Evolutionary conservation across 2,797 vertebrate species (phyloP).

Genomic region (Eulemur rubriventer): DNA sequence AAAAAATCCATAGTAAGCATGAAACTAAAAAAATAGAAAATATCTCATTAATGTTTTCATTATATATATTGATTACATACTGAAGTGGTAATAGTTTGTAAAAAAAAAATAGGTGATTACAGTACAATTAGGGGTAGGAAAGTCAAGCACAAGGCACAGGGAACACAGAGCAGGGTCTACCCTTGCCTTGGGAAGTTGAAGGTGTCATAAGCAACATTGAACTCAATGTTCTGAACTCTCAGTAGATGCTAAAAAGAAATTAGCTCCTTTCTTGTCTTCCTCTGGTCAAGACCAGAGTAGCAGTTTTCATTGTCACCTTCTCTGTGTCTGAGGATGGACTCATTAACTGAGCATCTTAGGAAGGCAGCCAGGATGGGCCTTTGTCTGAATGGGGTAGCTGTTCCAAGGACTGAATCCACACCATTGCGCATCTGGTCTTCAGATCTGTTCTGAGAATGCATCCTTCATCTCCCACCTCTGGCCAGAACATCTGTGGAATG

Average conservation of each 20-base stretch:
- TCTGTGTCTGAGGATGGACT: not conserved
- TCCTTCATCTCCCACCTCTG: not conserved
- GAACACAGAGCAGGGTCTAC: not conserved
- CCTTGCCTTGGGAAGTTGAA: not conserved
- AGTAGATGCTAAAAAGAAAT: not conserved
- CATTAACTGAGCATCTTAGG: not conserved
- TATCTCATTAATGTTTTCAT: conserved; percentile 2
- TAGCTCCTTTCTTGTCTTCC: not conserved
- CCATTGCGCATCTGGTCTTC: not conserved
- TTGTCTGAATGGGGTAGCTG: not conserved
- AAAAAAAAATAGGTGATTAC: not conserved
- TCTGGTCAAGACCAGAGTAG: not conserved
- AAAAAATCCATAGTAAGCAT: not conserved
- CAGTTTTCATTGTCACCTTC: not conserved
- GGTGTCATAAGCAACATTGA: not conserved
- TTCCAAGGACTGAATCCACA: not conserved
- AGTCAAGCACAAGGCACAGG: not conserved
- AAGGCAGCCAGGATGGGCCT: not conserved
- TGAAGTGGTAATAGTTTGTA: not conserved
- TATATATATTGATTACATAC: not conserved
- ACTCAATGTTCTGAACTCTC: not conserved
- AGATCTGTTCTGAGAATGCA: not conserved
- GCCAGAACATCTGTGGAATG: not conserved
- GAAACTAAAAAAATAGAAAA: conserved; percentile 20
- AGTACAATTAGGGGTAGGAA: not conserved